These are phyloP conservation scores for Hippotragus niger DNA, from an alignment of 2,113 vertebrate species.

Conservation along the genomic window DNA sequence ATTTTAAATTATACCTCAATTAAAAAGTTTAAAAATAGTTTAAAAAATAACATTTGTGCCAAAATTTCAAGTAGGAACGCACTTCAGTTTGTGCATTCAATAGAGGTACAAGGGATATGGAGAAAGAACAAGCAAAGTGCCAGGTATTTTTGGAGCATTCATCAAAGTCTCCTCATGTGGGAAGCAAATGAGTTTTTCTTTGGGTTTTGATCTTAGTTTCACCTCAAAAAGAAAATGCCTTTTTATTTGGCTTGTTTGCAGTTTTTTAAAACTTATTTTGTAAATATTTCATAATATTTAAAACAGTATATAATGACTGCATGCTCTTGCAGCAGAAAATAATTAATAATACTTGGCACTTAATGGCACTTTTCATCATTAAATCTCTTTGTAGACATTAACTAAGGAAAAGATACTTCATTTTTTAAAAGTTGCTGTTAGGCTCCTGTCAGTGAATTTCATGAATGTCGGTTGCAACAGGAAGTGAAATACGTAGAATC, in stretches of 20 bases:
- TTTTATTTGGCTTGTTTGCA: conserved; percentile 44
- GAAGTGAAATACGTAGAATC: neutral
- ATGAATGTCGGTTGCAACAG: neutral
- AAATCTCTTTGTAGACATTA: conserved; percentile 67
- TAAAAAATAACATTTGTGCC: neutral
- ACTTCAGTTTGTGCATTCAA: neutral
- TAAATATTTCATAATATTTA: conserved; percentile 67
- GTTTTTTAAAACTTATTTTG: conserved; percentile 40
- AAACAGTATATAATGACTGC: conserved; percentile 47
- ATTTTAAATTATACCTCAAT: neutral
- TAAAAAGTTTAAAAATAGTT: neutral
- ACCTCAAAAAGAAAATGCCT: neutral
- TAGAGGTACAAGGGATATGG: neutral
- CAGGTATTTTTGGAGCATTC: neutral
- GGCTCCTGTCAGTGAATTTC: conserved; percentile 9
- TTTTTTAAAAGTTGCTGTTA: conserved; percentile 44
- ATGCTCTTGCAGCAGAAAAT: conserved; percentile 49
- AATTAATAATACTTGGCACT: conserved; percentile 63
- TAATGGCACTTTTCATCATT: conserved; percentile 65
- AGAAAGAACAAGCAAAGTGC: neutral
- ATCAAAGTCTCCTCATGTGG: neutral
- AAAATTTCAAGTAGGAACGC: neutral
- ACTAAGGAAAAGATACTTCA: conserved; percentile 58
- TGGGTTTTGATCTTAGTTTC: conserved; percentile 33
- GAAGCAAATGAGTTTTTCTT: neutral